Evolutionary conservation across 2,888 invertebrate genomes (phyloP), one percentile per base, ranked within the genome.

Genomic region (Willowsia nigromaculata): DNA sequence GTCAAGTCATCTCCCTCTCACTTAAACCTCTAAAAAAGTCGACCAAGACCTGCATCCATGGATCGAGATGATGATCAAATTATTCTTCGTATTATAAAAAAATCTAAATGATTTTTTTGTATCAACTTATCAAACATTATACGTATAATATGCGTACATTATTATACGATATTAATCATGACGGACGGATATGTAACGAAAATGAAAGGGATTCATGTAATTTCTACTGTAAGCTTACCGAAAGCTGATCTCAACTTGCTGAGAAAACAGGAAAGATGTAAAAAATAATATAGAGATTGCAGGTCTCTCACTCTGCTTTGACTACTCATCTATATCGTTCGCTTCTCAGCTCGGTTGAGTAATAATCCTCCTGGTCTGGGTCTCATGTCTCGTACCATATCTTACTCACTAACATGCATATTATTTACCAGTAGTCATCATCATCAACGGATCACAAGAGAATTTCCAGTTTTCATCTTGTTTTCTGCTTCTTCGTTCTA

Each of bases 121-220:
- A 25, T 56, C 22, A 56, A 18, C 25, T 6, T 68, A 68, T 65
- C 33, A 47, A 2, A 71, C 18, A 11, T 81, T 37, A 56, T 62
- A 59, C 25, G 6, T n/a, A 22, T 37, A 53, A 27, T 74, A 43
- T 50, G 50, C 33, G 33, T 27, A 50, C 80, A 81, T 81, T 82
- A 82, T 74, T 71, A 74, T 50, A 37, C 40, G 22, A 88, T 88
- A 88, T 88, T 83, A 83, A 88, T 88, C 88, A 83, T 88, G 88
- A 83, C 88, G 22, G 71, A 71, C 71, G 88, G 83, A 88, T 88
- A 83, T 88, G 88, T 88, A 88, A 74, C 87, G 76, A 88, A 87
- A 88, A 80, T 27, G 80, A 85, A 71, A 89, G 68, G 80, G 81
- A 59, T 50, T 80, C 40, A 37, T 25, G 30, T 71, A 71, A 71